Evolutionary conservation across 1,140 invertebrate species (phyloP).

Genomic region (Sweltsa coloradensis): DNA sequence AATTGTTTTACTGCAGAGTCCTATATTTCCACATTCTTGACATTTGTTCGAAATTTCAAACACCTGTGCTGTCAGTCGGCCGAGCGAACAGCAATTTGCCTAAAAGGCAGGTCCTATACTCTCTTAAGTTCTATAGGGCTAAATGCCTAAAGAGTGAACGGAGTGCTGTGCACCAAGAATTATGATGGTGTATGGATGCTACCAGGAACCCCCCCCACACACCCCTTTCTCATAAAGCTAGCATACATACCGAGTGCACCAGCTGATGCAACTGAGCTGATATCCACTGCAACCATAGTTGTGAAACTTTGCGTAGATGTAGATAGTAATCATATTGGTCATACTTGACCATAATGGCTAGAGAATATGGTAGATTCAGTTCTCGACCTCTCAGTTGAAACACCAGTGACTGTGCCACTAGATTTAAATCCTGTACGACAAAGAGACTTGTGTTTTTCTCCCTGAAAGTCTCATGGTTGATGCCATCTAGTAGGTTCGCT

Average conservation of each 20-base stretch:
- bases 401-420: conserved; percentile 10
- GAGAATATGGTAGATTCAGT: conserved; percentile 8
- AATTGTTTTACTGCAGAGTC: too few relatives aligned
- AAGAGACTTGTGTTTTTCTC: conserved; percentile 12
- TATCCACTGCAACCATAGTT: conserved; percentile 10
- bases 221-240: too few relatives aligned
- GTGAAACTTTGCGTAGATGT: conserved; percentile 4
- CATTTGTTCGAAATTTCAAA: too few relatives aligned
- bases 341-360: conserved; percentile 11
- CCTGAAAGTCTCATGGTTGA: not conserved
- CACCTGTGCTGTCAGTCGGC: too few relatives aligned
- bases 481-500: not conserved
- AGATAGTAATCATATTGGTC: conserved; percentile 11
- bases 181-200: not conserved
- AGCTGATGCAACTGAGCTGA: conserved; percentile 1
- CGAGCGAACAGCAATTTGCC: too few relatives aligned
- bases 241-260: too few relatives aligned
- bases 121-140: too few relatives aligned
- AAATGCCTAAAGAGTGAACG: not conserved
- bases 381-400: conserved; percentile 8
- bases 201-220: not conserved
- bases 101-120: too few relatives aligned
- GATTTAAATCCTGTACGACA: conserved; percentile 12
- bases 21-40: too few relatives aligned
- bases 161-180: not conserved